phyloP scores from a whole-genome alignment of 2,797 vertebrate species.

The Intellagama lesueurii region DNA sequence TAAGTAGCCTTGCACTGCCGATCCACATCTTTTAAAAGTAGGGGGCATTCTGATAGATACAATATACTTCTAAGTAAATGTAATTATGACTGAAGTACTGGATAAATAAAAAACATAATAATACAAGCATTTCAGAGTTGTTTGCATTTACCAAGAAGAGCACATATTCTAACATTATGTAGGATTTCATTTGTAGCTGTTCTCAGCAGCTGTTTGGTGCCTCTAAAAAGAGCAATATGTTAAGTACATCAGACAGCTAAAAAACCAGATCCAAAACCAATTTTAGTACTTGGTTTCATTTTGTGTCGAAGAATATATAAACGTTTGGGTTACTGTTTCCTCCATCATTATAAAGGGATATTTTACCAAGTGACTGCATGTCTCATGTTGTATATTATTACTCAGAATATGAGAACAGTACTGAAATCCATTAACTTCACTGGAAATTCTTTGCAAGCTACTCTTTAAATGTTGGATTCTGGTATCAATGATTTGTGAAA shows the following conservation, averaged over 20 bases:
- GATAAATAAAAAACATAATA: neutral
- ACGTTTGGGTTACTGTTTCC: constrained; percentile 40
- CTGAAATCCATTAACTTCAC: neutral
- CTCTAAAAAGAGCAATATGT: constrained; percentile 39
- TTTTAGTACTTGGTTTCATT: constrained; percentile 31
- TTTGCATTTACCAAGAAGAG: constrained; percentile 18
- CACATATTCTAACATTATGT: constrained; percentile 8
- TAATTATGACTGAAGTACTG: neutral
- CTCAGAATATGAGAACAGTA: constrained; percentile 19
- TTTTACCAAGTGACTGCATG: neutral
- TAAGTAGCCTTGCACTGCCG: neutral
- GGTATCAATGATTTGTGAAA: accelerated
- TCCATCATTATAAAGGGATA: constrained; percentile 32
- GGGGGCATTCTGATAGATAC: neutral
- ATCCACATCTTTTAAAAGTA: constrained; percentile 7
- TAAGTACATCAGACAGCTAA: constrained; percentile 18
- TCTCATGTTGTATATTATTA: constrained; percentile 1
- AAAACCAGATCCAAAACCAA: neutral
- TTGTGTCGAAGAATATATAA: neutral
- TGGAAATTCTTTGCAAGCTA: constrained; percentile 2
- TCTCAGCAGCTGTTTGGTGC: neutral
- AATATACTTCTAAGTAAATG: neutral
- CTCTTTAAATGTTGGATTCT: constrained; percentile 25
- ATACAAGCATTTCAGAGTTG: constrained; percentile 6
- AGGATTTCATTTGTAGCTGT: constrained; percentile 29